These are phyloP conservation scores for Heterotis niloticus DNA, from an alignment of 2,113 vertebrate species.

Conservation along the genomic window DNA sequence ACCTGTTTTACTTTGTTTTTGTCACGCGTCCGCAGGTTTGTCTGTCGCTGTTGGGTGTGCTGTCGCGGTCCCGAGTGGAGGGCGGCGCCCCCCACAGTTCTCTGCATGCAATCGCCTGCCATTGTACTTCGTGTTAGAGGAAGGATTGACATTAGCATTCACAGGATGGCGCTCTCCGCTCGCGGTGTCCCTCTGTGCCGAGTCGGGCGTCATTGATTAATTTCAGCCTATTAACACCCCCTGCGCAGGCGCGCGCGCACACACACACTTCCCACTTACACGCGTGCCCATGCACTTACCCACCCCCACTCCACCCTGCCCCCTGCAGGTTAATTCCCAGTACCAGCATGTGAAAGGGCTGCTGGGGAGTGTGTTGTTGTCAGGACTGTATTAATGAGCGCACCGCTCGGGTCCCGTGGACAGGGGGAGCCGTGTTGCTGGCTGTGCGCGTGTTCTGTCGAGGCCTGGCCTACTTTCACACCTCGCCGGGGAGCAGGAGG, in stretches of 20 bases:
- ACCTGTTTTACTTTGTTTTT: not conserved
- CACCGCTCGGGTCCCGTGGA: constrained; percentile 48
- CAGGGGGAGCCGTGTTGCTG: constrained; percentile 40
- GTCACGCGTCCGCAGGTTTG: not conserved
- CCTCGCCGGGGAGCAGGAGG: constrained; percentile 66
- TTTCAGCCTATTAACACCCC: constrained; percentile 75
- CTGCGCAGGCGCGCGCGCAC: constrained; percentile 21
- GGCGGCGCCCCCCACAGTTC: not conserved
- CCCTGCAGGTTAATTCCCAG: constrained; percentile 72
- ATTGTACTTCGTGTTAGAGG: not conserved
- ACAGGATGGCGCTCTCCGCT: constrained; percentile 53
- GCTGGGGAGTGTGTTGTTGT: constrained; percentile 69
- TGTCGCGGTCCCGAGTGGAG: not conserved
- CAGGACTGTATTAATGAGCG: constrained; percentile 74
- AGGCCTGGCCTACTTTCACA: constrained; percentile 74
- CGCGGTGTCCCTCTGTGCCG: constrained; percentile 61
- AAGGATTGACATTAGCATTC: constrained; percentile 63
- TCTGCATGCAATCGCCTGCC: not conserved
- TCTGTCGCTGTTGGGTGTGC: not conserved
- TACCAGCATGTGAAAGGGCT: constrained; percentile 52
- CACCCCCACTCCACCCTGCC: constrained; percentile 49
- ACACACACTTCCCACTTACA: constrained; percentile 47
- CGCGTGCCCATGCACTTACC: not conserved
- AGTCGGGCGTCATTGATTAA: constrained; percentile 74
- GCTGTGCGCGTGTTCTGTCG: constrained; percentile 55